Base-by-base conservation (phyloP, 1,140 invertebrate genomes). In the Hyposmocoma kahamanoa region DNA sequence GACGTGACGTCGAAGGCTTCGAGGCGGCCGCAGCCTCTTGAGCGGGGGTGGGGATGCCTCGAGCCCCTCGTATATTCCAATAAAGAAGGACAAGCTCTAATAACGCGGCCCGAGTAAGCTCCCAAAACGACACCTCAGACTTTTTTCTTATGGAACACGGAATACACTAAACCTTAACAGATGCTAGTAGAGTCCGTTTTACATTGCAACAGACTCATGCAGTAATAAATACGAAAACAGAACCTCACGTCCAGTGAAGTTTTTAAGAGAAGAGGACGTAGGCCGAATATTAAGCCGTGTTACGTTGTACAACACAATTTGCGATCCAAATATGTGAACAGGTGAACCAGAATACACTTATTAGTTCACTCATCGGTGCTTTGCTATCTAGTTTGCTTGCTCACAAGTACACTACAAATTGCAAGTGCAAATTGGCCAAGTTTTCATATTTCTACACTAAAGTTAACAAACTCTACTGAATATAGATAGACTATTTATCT, bases 71-170 rank as follows among this genome's bases (percentile, higher is more conserved):
- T 62, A 67, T 64, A 67, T 67, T 64, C 67, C 67, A 70, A 70
- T 70, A 70, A 70, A 67, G 67, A 65, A 70, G 53, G 67, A 67
- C 67, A 70, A 67, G 61, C 61, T 62, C 66, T 65, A 67, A 70
- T 70, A 70, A 67, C 63, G 55, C 55, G 64, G 64, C 67, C 63
- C 61, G 26, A 63, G 60, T 67, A 70, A 70, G 63, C 63, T 63
- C 61, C 63, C 59, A 57, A 58, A 64, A 70, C 62, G 63, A 64
- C 64, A 70, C 63, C 67, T 67, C 61, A 67, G 52, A 62, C 55
- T 53, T 48, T 49, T 26, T 26, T 11, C 5, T 26, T 17, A n/a
- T 36, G 32, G 10, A n/a, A 36, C 32, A 17, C 32, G 11, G 18
- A 36, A 36, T 13, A 10, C 32, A n/a, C n/a, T n/a, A n/a, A 6